phyloP scores from a whole-genome alignment of 2,888 invertebrate species.

The Conus canariensis region DNA sequence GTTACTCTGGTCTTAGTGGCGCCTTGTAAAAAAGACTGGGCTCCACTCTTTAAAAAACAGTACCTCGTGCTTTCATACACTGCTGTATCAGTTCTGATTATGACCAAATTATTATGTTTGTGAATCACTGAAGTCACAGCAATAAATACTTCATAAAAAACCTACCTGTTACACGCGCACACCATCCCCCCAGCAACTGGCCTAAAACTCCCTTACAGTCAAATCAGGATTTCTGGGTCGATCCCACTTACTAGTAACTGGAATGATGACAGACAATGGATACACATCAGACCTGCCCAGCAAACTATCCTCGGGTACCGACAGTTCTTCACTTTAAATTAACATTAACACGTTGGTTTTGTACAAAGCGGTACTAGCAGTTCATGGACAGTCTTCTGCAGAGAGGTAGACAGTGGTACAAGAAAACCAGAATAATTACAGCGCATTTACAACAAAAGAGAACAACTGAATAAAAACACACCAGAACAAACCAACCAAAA shows the following conservation, averaged over 20 bases:
- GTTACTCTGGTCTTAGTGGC: too few species aligned
- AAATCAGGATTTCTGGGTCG: neutral
- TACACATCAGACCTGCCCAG: too few species aligned
- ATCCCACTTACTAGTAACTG: neutral
- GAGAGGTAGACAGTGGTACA: constrained; percentile 1
- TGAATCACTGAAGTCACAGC: too few species aligned
- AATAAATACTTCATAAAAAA: too few species aligned
- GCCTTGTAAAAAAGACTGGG: neutral
- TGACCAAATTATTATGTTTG: too few species aligned
- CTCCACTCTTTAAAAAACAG: too few species aligned
- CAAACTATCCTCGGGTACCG: neutral
- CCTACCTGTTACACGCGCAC: too few species aligned
- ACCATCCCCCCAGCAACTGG: too few species aligned
- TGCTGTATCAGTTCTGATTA: too few species aligned
- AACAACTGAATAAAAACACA: neutral
- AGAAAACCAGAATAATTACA: neutral
- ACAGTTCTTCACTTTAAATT: neutral
- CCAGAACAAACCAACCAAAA: neutral
- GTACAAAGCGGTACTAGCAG: neutral
- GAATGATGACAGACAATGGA: neutral
- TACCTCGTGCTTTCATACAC: too few species aligned
- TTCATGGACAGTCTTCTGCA: constrained; percentile 2
- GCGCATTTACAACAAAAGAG: neutral
- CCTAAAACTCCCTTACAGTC: too few species aligned
- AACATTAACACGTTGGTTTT: neutral